A percentile compares a stretch with the other conserved stretches of the same genome.
phyloP scores from a whole-genome alignment of 2,113 vertebrate species.

The Varanus komodoensis region DNA sequence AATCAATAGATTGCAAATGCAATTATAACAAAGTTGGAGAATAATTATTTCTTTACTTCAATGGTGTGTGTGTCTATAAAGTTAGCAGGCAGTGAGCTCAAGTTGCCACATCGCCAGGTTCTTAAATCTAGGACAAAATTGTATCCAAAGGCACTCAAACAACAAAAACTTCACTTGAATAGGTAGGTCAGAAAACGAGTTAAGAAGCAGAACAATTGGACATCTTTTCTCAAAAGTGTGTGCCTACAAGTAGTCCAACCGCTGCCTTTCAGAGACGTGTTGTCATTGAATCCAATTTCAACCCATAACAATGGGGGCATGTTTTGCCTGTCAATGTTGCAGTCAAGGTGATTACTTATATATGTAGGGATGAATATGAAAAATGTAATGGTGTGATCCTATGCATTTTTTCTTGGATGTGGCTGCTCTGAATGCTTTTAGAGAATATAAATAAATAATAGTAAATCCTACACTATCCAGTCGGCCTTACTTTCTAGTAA shows the following conservation, averaged over 20 bases:
- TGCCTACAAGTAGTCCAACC: background rate
- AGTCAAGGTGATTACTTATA: conserved; percentile 8
- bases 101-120: background rate
- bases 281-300: background rate
- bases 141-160: background rate
- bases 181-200: background rate
- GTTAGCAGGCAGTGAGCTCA: background rate
- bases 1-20: background rate
- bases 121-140: background rate
- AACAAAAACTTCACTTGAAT: background rate
- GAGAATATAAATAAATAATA: too few species aligned
- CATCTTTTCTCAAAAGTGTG: background rate
- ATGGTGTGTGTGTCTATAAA: background rate
- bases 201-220: background rate
- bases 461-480: background rate
- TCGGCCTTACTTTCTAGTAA: background rate
- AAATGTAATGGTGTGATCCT: background rate
- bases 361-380: background rate
- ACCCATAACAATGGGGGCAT: background rate
- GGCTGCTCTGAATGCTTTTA: background rate
- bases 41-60: background rate
- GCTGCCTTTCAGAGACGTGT: background rate
- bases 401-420: background rate
- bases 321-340: background rate
- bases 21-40: background rate